These are phyloP conservation scores for Eilema depressum DNA, from an alignment of 2,888 invertebrate genomes.

Conservation along the genomic window DNA sequence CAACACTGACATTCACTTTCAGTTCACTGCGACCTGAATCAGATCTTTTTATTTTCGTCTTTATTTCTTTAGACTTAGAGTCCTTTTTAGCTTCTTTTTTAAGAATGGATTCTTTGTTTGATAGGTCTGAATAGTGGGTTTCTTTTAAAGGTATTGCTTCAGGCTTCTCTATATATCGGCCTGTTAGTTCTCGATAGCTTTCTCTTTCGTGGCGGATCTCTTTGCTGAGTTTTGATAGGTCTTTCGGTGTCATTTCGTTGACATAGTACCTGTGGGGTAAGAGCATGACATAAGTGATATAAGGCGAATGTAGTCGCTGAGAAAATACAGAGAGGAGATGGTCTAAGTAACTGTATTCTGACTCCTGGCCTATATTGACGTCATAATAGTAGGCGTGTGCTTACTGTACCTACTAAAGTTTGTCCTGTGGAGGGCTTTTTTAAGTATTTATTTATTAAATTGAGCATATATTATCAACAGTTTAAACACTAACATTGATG, in stretches of 20 bases:
- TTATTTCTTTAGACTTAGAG: constrained; percentile 75
- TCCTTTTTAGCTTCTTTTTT: constrained; percentile 74
- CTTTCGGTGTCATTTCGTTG: constrained; percentile 80
- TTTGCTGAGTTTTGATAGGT: constrained; percentile 80
- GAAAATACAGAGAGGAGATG: no score
- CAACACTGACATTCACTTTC: constrained; percentile 77
- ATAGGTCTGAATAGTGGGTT: constrained; percentile 73
- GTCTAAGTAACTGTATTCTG: no score
- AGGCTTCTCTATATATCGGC: constrained; percentile 79
- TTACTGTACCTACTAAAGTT: no score
- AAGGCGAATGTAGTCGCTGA: neutral
- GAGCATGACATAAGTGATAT: neutral
- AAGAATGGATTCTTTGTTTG: constrained; percentile 69
- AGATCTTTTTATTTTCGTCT: constrained; percentile 79
- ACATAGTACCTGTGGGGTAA: constrained; percentile 72
- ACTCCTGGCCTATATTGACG: no score
- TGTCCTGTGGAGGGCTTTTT: no score
- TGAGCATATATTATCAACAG: no score
- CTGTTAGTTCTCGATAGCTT: constrained; percentile 81
- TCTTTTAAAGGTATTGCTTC: constrained; percentile 74
- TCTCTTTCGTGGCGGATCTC: constrained; percentile 83
- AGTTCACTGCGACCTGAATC: constrained; percentile 78
- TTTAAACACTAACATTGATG: no score
- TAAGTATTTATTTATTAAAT: no score
- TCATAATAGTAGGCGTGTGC: no score